A percentile compares a stretch with the other conserved stretches of the same genome.
Conservation (phyloP, 2,797 vertebrate genomes). For the Cuniculus paca region DNA sequence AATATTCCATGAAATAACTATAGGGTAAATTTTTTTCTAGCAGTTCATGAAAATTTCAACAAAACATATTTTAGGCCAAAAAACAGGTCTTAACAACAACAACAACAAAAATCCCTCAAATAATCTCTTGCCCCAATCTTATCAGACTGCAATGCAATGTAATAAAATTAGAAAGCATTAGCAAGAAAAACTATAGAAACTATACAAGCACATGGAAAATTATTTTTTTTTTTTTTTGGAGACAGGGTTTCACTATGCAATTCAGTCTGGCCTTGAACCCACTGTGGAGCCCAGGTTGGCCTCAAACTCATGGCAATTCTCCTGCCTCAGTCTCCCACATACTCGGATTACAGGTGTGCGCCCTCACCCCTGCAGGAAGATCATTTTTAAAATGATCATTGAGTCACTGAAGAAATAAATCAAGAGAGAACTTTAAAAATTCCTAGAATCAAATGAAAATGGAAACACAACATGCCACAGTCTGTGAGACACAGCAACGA, state of each 20-base stretch:
- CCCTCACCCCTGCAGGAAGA: no score
- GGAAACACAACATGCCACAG: neutral
- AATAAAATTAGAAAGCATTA: neutral
- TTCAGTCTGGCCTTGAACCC: no score
- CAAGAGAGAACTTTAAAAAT: neutral
- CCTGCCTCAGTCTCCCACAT: no score
- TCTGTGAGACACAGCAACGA: neutral
- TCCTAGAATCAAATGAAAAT: neutral
- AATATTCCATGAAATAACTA: neutral
- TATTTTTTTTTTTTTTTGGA: no score
- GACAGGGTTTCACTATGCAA: no score
- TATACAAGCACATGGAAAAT: neutral
- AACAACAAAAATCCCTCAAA: neutral
- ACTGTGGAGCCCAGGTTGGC: no score
- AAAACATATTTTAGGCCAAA: neutral
- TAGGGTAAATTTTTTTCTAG: neutral
- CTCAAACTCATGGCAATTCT: no score
- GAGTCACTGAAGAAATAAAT: neutral
- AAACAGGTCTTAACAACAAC: neutral
- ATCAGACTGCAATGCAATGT: neutral
- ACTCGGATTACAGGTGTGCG: no score
- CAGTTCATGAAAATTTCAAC: neutral
- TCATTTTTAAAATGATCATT: neutral
- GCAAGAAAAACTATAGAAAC: neutral
- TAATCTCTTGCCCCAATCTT: neutral